phyloP scores from a whole-genome alignment of 2,797 vertebrate species.

The Takifugu ocellatus region DNA sequence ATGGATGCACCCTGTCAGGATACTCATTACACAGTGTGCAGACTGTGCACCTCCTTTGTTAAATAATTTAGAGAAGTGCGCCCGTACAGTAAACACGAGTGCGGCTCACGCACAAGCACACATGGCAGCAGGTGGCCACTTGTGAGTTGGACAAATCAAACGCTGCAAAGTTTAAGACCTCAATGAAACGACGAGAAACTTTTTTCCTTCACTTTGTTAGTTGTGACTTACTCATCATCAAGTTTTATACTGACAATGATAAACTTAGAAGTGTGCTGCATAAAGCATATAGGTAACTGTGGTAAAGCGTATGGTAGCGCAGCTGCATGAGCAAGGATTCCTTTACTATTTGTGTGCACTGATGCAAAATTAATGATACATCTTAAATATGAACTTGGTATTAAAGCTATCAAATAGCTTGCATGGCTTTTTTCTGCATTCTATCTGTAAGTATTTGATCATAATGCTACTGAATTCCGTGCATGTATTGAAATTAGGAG shows the following conservation, averaged over 20 bases:
- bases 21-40: conserved; percentile 51
- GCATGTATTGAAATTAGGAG: no score
- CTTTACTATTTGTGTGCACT: no score
- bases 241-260: conserved; percentile 11
- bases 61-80: conserved; percentile 45
- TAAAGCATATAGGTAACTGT: no score
- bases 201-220: no score
- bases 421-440: no score
- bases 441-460: no score
- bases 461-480: no score
- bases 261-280: background rate
- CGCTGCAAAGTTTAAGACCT: conserved; percentile 33
- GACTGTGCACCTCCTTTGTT: conserved; percentile 47
- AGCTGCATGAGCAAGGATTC: background rate
- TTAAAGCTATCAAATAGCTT: no score
- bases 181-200: background rate
- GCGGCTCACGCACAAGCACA: background rate
- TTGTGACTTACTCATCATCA: no score
- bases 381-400: no score
- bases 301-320: conserved; percentile 34
- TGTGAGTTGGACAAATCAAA: conserved; percentile 44
- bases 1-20: conserved; percentile 53
- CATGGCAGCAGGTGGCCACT: conserved; percentile 49
- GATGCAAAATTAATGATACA: no score
- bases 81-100: background rate